Conservation (phyloP, 2,113 vertebrate genomes). For the Heptranchias perlo region DNA sequence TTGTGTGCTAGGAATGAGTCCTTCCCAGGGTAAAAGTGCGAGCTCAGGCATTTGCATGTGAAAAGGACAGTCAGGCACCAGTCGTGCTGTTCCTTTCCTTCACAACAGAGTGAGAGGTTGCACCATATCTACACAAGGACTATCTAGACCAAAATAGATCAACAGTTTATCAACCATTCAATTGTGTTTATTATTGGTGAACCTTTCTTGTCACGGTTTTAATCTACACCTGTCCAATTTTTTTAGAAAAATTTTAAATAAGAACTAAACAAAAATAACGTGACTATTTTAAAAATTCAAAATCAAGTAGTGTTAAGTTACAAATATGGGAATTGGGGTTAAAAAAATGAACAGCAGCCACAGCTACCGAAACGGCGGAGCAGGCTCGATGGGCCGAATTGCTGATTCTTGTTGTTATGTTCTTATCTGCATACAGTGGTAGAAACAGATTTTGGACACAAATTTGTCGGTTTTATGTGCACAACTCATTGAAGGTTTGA, state of each 20-base stretch:
- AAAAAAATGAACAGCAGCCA: not conserved
- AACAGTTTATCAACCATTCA: not conserved
- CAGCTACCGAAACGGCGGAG: not conserved
- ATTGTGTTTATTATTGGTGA: not conserved
- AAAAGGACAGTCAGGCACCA: not conserved
- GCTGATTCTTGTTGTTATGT: not conserved
- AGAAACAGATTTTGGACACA: not conserved
- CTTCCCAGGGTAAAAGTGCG: not conserved
- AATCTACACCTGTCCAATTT: not conserved
- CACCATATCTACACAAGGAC: not conserved
- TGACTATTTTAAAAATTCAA: not conserved
- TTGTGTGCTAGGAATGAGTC: not conserved
- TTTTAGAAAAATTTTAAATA: not conserved
- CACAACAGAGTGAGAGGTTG: not conserved
- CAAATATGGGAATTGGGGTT: not conserved
- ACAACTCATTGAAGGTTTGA: too few species aligned
- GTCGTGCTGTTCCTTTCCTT: not conserved
- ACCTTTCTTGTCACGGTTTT: not conserved
- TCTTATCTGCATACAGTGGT: not conserved
- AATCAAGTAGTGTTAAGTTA: not conserved
- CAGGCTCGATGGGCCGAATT: not conserved
- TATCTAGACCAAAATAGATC: not conserved
- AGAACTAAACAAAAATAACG: not conserved
- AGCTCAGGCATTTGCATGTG: conserved; percentile 15
- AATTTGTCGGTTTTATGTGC: too few species aligned